A percentile compares a stretch with the other conserved stretches of the same genome.
Conservation (phyloP, 2,797 vertebrate species). For the Aotus griseimembra region DNA sequence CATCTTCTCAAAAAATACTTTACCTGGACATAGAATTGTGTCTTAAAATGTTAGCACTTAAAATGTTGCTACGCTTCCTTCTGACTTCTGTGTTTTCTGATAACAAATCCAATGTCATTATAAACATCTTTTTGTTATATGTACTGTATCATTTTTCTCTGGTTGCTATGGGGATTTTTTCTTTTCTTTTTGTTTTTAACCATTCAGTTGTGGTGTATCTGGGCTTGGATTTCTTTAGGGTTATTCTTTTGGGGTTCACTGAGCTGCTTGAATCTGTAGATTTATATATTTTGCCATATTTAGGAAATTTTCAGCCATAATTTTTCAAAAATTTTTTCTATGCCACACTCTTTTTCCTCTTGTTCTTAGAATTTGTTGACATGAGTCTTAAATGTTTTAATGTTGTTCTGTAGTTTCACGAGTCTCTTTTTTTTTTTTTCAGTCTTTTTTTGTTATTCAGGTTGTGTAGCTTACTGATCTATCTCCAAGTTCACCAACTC, state of each 20-base stretch:
- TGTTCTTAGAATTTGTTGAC: not conserved
- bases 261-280: not conserved
- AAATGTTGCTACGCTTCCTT: conserved; percentile 23
- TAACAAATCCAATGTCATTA: not conserved
- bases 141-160: not conserved
- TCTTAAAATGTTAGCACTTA: no score
- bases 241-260: not conserved
- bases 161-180: not conserved
- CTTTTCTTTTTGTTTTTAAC: not conserved
- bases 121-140: not conserved
- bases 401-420: not conserved
- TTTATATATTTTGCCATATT: conserved; percentile 11
- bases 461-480: not conserved
- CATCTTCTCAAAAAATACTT: conserved; percentile 16
- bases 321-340: not conserved
- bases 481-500: not conserved
- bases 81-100: not conserved
- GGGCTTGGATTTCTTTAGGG: not conserved
- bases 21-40: not conserved
- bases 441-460: not conserved
- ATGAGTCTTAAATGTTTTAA: not conserved
- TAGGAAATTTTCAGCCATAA: not conserved
- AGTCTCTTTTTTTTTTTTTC: not conserved
- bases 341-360: not conserved
- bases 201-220: not conserved